Evolutionary conservation across 2,113 vertebrate genomes (phyloP).

Genomic region (Chamaetylas fuelleborni): DNA sequence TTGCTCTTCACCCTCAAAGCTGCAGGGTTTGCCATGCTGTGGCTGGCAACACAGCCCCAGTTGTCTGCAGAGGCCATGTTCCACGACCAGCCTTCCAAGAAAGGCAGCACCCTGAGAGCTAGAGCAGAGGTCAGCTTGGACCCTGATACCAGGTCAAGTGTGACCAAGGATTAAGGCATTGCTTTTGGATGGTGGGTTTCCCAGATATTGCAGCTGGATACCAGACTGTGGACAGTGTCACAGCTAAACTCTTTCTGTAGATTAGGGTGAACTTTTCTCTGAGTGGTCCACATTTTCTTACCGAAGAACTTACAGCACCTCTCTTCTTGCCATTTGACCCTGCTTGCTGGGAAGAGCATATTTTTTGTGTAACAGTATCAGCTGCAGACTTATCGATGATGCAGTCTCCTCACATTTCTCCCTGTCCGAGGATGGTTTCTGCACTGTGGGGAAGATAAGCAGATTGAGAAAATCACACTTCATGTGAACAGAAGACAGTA

Average conservation of each 20-base stretch:
- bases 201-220: neutral
- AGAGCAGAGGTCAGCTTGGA: neutral
- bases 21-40: neutral
- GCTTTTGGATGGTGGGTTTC: neutral
- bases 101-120: neutral
- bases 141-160: accelerated
- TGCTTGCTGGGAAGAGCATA: neutral
- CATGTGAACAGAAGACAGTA: neutral
- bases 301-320: neutral
- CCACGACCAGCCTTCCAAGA: neutral
- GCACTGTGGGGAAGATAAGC: neutral
- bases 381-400: neutral
- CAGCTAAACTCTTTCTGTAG: neutral
- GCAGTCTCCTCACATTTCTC: neutral
- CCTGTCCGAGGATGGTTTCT: neutral
- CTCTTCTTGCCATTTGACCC: neutral
- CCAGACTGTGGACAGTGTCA: neutral
- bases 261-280: neutral
- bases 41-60: neutral
- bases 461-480: neutral
- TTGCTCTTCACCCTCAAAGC: neutral
- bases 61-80: neutral
- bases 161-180: neutral
- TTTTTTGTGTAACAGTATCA: neutral
- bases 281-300: accelerated